These are phyloP conservation scores for Marcusenius ussheri DNA, from an alignment of 2,113 vertebrate genomes.

Conservation along the genomic window DNA sequence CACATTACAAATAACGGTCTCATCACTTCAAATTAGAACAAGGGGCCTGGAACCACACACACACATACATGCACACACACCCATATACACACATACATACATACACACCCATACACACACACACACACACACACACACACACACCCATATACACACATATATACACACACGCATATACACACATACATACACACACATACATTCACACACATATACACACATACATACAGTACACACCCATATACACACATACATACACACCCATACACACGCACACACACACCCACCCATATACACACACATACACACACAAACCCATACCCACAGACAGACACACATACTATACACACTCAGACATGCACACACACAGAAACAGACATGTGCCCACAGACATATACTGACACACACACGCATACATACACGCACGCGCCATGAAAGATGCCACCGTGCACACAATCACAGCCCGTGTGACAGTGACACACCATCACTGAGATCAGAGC, in stretches of 20 bases:
- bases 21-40: conserved; percentile 56
- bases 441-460: conserved; percentile 45
- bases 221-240: too few species aligned
- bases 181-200: conserved; percentile 16
- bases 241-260: too few species aligned
- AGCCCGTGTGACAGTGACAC: conserved; percentile 46
- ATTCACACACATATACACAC: conserved; percentile 5
- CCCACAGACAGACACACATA: background rate
- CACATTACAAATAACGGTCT: conserved; percentile 58
- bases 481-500: conserved; percentile 56
- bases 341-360: background rate
- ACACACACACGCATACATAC: too few species aligned
- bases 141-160: background rate
- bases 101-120: conserved; percentile 8
- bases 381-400: too few species aligned
- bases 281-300: background rate
- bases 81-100: background rate
- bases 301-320: too few species aligned
- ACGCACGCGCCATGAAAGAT: conserved; percentile 41
- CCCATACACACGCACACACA: background rate
- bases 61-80: conserved; percentile 1
- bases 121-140: conserved; percentile 5
- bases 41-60: conserved; percentile 43
- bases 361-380: conserved; percentile 16
- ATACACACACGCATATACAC: background rate